phyloP scores from a whole-genome alignment of 2,797 vertebrate genomes.

The Garrulus glandarius region DNA sequence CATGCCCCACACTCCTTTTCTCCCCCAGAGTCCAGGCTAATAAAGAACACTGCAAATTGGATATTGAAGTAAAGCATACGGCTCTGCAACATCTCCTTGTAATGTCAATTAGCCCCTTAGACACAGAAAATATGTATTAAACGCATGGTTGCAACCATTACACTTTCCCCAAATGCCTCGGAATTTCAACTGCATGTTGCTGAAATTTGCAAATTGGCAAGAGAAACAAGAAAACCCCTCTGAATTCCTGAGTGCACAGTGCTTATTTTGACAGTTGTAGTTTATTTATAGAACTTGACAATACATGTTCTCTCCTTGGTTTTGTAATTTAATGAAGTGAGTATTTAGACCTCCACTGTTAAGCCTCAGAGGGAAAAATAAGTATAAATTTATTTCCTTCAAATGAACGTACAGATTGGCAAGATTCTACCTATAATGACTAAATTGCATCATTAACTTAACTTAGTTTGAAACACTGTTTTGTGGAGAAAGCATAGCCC shows the following conservation, averaged over 20 bases:
- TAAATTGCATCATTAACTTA: constrained; percentile 30
- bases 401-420: constrained; percentile 17
- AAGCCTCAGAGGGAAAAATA: constrained; percentile 27
- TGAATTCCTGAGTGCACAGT: neutral
- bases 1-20: neutral
- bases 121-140: neutral
- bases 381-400: constrained; percentile 12
- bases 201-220: constrained; percentile 9
- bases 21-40: neutral
- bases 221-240: neutral
- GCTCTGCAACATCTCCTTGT: neutral
- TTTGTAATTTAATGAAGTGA: neutral
- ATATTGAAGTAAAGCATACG: neutral
- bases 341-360: neutral
- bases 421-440: constrained; percentile 1
- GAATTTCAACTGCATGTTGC: neutral
- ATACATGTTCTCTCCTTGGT: neutral
- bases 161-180: neutral
- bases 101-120: neutral
- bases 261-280: constrained; percentile 38
- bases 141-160: neutral
- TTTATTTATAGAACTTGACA: constrained; percentile 52
- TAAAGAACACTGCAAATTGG: neutral
- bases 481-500: neutral
- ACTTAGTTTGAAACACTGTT: neutral